These are phyloP conservation scores for Xiphias gladius DNA, from an alignment of 2,113 vertebrate species.

Conservation along the genomic window DNA sequence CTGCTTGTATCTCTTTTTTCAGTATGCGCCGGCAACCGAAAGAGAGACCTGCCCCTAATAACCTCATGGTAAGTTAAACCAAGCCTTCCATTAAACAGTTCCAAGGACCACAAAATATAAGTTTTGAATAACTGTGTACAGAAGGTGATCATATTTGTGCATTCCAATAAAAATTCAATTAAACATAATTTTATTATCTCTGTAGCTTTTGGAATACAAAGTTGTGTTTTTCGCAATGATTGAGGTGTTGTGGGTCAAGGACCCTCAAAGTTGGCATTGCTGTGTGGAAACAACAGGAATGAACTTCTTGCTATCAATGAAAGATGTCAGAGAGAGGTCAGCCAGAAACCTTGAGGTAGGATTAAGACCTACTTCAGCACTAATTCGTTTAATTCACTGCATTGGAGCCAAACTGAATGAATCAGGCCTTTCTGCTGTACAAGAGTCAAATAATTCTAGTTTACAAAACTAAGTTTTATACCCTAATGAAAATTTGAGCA, in stretches of 20 bases:
- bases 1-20: constrained; percentile 55
- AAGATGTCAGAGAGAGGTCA: constrained; percentile 50
- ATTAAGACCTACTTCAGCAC: constrained; percentile 64
- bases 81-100: constrained; percentile 49
- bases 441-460: constrained; percentile 58
- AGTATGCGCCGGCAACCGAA: constrained; percentile 97
- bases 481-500: constrained; percentile 38
- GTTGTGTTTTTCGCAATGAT: constrained; percentile 48
- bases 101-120: constrained; percentile 51
- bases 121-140: constrained; percentile 52
- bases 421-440: constrained; percentile 26
- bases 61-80: constrained; percentile 93
- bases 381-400: constrained; percentile 54
- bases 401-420: constrained; percentile 44
- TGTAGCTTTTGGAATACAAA: constrained; percentile 47
- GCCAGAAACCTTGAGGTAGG: constrained; percentile 66
- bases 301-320: constrained; percentile 63
- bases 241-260: constrained; percentile 69
- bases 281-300: constrained; percentile 53
- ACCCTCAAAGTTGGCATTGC: constrained; percentile 53
- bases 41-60: constrained; percentile 96
- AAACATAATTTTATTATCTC: constrained; percentile 52
- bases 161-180: constrained; percentile 58
- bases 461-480: constrained; percentile 49
- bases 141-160: constrained; percentile 51